A percentile compares a stretch with the other conserved stretches of the same genome.
Evolutionary conservation across 2,797 vertebrate species (phyloP).

Genomic region (Picus viridis): DNA sequence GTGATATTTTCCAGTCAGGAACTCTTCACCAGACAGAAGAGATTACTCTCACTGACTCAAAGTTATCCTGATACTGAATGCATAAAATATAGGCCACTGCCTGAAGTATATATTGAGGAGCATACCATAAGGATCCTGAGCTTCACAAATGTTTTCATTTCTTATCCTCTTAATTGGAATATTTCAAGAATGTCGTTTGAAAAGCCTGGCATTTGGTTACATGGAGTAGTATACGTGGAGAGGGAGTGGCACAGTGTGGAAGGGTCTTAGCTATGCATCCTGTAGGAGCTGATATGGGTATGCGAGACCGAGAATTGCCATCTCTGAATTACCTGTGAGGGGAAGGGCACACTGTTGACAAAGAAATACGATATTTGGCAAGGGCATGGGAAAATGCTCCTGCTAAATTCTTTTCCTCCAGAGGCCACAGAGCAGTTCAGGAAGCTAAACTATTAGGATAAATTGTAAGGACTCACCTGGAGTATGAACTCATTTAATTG

Average conservation of each 20-base stretch:
- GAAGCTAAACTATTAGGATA: slow-evolving; percentile 30
- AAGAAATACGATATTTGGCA: neutral
- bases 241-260: neutral
- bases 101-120: slow-evolving; percentile 42
- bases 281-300: fast-evolving
- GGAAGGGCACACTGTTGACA: neutral
- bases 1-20: slow-evolving; percentile 6
- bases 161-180: neutral
- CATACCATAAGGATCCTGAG: slow-evolving; percentile 12
- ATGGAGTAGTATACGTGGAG: neutral
- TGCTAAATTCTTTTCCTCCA: neutral
- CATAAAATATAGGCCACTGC: slow-evolving; percentile 50
- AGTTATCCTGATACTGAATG: neutral
- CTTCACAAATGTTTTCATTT: neutral
- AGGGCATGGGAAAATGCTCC: neutral
- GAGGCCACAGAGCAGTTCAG: slow-evolving; percentile 3
- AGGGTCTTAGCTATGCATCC: neutral
- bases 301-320: neutral
- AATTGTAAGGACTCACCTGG: slow-evolving; percentile 5
- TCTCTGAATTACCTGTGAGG: neutral
- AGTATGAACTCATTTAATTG: slow-evolving; percentile 55
- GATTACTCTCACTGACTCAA: slow-evolving; percentile 4
- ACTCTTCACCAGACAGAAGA: neutral
- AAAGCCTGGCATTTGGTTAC: neutral
- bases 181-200: neutral